Conservation (phyloP, 2,888 invertebrate species). For the Spodoptera exigua region DNA sequence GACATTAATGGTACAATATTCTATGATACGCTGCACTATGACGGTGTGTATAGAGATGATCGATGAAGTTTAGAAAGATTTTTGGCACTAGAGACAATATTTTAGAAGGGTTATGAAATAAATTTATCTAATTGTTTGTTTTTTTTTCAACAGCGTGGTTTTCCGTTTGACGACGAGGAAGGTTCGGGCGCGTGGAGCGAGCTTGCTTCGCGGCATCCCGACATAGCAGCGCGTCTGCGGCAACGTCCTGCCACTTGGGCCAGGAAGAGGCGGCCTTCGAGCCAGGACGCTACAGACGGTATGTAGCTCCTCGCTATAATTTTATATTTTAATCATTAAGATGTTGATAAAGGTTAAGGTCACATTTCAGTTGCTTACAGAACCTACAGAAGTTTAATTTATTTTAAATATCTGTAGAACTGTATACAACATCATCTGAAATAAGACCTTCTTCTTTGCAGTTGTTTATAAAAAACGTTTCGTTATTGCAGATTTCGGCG, state of each 20-base stretch:
- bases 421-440: conserved; percentile 29
- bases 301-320: conserved; percentile 32
- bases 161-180: conserved; percentile 91
- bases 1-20: not conserved
- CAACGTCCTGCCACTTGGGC: conserved; percentile 87
- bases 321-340: not conserved
- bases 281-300: conserved; percentile 85
- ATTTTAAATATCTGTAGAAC: conserved; percentile 19
- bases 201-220: conserved; percentile 92
- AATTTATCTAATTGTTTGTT: conserved; percentile 8
- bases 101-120: not conserved
- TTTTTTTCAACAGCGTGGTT: conserved; percentile 87
- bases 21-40: too few relatives aligned
- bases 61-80: too few relatives aligned
- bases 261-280: conserved; percentile 83
- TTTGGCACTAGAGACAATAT: too few relatives aligned
- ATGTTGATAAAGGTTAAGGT: conserved; percentile 14
- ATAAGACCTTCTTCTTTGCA: conserved; percentile 55
- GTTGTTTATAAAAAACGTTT: conserved; percentile 70
- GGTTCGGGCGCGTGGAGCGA: conserved; percentile 91
- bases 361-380: conserved; percentile 25
- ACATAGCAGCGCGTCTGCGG: conserved; percentile 92
- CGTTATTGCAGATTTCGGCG: conserved; percentile 84
- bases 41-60: too few relatives aligned
- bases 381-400: conserved; percentile 6